These are phyloP conservation scores for Glyphotaelius pellucidus DNA, from an alignment of 2,888 invertebrate genomes.

Conservation along the genomic window DNA sequence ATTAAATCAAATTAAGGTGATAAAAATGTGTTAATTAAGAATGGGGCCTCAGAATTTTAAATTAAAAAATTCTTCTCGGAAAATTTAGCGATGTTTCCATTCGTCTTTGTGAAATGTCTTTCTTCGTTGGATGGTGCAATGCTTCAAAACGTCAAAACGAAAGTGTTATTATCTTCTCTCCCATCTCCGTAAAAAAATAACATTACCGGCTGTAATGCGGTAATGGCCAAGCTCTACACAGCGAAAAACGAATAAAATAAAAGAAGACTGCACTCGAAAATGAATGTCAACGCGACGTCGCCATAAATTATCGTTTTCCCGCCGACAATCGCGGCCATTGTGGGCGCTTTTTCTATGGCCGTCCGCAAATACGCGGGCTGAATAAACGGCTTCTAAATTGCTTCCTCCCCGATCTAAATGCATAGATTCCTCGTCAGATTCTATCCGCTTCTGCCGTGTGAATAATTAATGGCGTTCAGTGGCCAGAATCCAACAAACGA, in stretches of 20 bases:
- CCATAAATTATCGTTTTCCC: conserved; percentile 60
- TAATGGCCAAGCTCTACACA: neutral
- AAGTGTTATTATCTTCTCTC: neutral
- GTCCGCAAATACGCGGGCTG: conserved; percentile 38
- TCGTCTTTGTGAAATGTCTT: neutral
- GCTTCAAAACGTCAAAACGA: neutral
- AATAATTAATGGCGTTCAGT: conserved; percentile 64
- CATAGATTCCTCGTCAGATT: conserved; percentile 59
- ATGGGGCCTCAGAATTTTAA: too few relatives aligned
- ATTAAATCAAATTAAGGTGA: too few relatives aligned
- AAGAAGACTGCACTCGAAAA: conserved; percentile 21
- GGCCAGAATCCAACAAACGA: conserved; percentile 62
- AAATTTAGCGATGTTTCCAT: neutral
- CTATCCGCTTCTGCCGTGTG: conserved; percentile 61
- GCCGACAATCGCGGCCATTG: conserved; percentile 64
- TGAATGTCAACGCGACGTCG: conserved; percentile 52
- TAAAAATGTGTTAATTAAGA: too few relatives aligned
- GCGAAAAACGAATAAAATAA: conserved; percentile 22
- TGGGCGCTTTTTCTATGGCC: conserved; percentile 39
- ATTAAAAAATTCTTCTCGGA: neutral
- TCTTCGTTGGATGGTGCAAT: neutral
- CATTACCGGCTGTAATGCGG: neutral
- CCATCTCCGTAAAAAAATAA: neutral
- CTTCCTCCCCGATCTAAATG: conserved; percentile 61
- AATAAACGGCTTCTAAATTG: conserved; percentile 59